Evolutionary conservation across 1,140 invertebrate species (phyloP).

Genomic region (Mesaphorura yosii): DNA sequence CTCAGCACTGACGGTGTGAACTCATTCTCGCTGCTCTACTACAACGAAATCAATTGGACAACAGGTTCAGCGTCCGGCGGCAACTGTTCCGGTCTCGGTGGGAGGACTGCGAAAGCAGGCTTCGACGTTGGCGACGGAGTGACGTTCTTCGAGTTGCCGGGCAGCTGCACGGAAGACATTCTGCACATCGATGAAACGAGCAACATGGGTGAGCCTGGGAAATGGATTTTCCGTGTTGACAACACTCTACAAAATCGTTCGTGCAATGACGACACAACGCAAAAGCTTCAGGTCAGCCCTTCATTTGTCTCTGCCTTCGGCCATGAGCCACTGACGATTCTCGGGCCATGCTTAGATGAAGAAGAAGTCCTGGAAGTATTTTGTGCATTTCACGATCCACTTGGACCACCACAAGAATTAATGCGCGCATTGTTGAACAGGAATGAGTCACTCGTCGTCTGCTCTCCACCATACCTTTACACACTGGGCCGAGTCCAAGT

Average conservation of each 20-base stretch:
- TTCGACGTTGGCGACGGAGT: slow-evolving; percentile 16
- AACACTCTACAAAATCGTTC: neutral
- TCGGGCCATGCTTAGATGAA: slow-evolving; percentile 1
- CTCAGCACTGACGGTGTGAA: slow-evolving; percentile 33
- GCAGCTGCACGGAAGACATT: slow-evolving; percentile 6
- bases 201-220: slow-evolving; percentile 15
- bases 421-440: neutral
- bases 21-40: slow-evolving; percentile 36
- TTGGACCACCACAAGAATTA: neutral
- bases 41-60: slow-evolving; percentile 35
- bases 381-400: neutral
- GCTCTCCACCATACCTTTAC: neutral
- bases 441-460: neutral
- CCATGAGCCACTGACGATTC: neutral
- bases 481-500: neutral
- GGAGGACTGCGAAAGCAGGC: slow-evolving; percentile 17
- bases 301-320: slow-evolving; percentile 3
- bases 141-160: slow-evolving; percentile 11
- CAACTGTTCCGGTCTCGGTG: slow-evolving; percentile 10
- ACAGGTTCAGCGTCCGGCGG: slow-evolving; percentile 33
- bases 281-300: neutral
- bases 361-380: neutral
- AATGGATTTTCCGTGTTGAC: slow-evolving; percentile 20
- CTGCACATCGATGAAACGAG: slow-evolving; percentile 3
- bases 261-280: neutral